Base-by-base conservation (phyloP, 2,888 invertebrate species). In the Lasioglossum oenotherae region DNA sequence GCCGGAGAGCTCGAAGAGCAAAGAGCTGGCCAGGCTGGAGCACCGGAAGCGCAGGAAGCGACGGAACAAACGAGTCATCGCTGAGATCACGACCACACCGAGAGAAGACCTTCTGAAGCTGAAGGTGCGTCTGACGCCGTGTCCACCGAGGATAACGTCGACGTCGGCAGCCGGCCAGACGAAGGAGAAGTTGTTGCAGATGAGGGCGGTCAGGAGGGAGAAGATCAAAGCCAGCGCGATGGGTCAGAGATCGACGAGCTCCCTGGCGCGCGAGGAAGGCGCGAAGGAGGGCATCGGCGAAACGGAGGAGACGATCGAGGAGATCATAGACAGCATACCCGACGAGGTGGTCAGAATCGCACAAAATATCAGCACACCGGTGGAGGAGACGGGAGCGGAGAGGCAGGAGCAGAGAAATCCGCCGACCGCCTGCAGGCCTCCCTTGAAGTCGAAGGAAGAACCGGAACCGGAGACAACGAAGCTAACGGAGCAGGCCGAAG, bases 11-110 rank as follows among this genome's bases (percentile, higher is more conserved):
- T 75, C 82, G 78, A 93, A 89, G 81, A 86, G 87, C 6, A 86
- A 86, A 19, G 93, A 94, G 78, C 53, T 90, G 31, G 82, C 89
- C 0, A 93, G 93, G 60, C 38, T 92, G 46, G 94, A 94, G 60
- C 94, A 94, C 46, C 91, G 91, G 10, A 94, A 94, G 80, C 90
- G 93, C 6, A 92, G 90, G 76, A 94, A 93, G 74, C 93, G 93
- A 46, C 90, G 93, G 1, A 94, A 93, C 82, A 94, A 94, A 69
- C 92, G 94, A 0, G 92, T 94, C 8, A 94, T 94, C n/a, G 94
- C 94, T 4, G 94, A 94, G 69, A 94, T 94, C 49, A 94, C 94
- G 1, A 94, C 94, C 1, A 94, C 92, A 2, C 94, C 94, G 2
- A 88, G 93, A 8, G 94, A 94, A 74, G 94, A 94, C 78, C 82